Conservation (phyloP, 1,140 invertebrate genomes). For the Lutraria rhynchaena region DNA sequence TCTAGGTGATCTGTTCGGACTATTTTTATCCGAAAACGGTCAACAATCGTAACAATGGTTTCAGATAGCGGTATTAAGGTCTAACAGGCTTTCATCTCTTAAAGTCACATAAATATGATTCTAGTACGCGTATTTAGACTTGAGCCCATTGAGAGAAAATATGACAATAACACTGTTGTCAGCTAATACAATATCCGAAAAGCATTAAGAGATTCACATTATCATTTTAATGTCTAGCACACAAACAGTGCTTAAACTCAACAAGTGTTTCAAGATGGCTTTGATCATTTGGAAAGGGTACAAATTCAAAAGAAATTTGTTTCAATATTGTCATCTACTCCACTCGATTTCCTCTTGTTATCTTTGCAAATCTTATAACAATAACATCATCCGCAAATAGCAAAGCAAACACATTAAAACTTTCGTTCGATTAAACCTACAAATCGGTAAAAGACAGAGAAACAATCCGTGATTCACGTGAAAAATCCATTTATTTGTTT, state of each 20-base stretch:
- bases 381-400: slow-evolving; percentile 33
- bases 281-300: slow-evolving; percentile 37
- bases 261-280: slow-evolving; percentile 24
- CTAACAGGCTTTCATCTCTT: no score
- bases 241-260: slow-evolving; percentile 9
- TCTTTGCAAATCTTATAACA: slow-evolving; percentile 38
- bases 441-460: slow-evolving; percentile 41
- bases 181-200: no score
- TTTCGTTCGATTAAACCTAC: slow-evolving; percentile 59
- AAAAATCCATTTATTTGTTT: slow-evolving; percentile 51
- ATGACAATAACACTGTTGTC: no score
- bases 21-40: no score
- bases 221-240: slow-evolving; percentile 12
- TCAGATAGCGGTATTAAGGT: no score
- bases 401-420: slow-evolving; percentile 52
- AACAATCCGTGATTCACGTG: slow-evolving; percentile 19
- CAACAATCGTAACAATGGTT: no score
- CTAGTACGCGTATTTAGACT: no score
- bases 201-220: neutral
- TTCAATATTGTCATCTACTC: slow-evolving; percentile 31
- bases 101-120: no score
- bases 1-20: no score
- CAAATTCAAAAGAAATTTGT: slow-evolving; percentile 41
- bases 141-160: no score
- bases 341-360: slow-evolving; percentile 28